Base-by-base conservation (phyloP, 2,797 vertebrate genomes). In the Threskiornis aethiopicus region DNA sequence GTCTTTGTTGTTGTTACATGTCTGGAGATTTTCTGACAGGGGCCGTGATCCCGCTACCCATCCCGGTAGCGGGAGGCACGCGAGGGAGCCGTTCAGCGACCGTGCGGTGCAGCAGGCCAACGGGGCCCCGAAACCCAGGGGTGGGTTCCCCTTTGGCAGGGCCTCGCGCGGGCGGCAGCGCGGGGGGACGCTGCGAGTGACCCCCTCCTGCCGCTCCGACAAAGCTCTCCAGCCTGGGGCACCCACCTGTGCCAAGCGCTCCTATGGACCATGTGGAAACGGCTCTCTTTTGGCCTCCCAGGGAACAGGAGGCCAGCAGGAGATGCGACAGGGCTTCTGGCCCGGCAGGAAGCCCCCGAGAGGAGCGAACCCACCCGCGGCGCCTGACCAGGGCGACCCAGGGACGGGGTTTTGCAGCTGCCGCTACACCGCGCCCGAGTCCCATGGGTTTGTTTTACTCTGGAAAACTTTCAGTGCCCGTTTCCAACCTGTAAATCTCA, bases 61-160 rank as follows among this genome's bases (percentile, higher is more conserved):
- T 5, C 4, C 17, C 4, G 3, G 10, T 8, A 75, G 62, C 1
- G 3, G 39, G 24, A 70, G 44, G 52, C 42, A 51, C 0, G 0
- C 0, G 0, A 81, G 14, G 61, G 20, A 84, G 25, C 37, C 22
- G n/a, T 16, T 87, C 35, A 47, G 41, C 0, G 0, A 59, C 44
- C 0, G 0, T 17, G 33, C 2, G 3, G 9, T 42, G 55, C 62
- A 47, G 17, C n/a, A 22, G 57, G 37, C 14, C 26, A 42, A 22
- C 0, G 0, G 49, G 16, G 51, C 21, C 46, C 55, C 0, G 0
- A 39, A 82, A 55, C 28, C 21, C 57, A 28, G 11, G 71, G 28
- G 20, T 17, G 16, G 33, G 29, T 42, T 16, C 44, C 66, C 15
- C 87, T 87, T 61, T 29, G 46, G 55, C 49, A 70, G 31, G 35